Conservation (phyloP, 2,888 invertebrate genomes). For the Spisula solida region DNA sequence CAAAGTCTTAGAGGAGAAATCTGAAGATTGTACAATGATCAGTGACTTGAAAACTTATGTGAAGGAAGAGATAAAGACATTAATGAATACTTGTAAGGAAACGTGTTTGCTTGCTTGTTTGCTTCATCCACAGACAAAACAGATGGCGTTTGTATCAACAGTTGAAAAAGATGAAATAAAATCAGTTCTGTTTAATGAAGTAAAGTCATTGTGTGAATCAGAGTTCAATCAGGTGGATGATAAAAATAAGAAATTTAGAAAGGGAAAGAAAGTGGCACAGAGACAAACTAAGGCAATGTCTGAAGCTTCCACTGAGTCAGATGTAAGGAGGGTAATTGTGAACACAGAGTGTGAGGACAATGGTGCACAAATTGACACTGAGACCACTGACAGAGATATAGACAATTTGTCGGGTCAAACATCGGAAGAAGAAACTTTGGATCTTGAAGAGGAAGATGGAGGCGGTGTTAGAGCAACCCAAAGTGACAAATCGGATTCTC, state of each 20-base stretch:
- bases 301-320: conserved; percentile 49
- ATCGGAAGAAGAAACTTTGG: not conserved
- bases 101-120: conserved; percentile 62
- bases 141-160: conserved; percentile 67
- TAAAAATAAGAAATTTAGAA: conserved; percentile 46
- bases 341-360: conserved; percentile 44
- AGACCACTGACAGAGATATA: not conserved
- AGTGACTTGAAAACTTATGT: conserved; percentile 48
- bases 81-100: conserved; percentile 47
- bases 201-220: conserved; percentile 48
- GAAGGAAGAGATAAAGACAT: conserved; percentile 51
- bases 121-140: conserved; percentile 69
- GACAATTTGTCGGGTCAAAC: not conserved
- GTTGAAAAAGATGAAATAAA: conserved; percentile 57
- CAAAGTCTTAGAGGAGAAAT: conserved; percentile 54
- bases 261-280: conserved; percentile 53
- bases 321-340: conserved; percentile 45
- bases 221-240: conserved; percentile 37
- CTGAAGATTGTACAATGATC: conserved; percentile 53
- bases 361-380: conserved; percentile 31
- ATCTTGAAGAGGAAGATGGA: conserved; percentile 4
- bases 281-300: conserved; percentile 60
- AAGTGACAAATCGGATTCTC: not conserved
- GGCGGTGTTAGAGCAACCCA: not conserved
- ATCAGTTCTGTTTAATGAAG: conserved; percentile 57